Evolutionary conservation across 2,113 vertebrate species (phyloP), one percentile per base, ranked within the genome.

Genomic region (Rhegmatorhina hoffmannsi): DNA sequence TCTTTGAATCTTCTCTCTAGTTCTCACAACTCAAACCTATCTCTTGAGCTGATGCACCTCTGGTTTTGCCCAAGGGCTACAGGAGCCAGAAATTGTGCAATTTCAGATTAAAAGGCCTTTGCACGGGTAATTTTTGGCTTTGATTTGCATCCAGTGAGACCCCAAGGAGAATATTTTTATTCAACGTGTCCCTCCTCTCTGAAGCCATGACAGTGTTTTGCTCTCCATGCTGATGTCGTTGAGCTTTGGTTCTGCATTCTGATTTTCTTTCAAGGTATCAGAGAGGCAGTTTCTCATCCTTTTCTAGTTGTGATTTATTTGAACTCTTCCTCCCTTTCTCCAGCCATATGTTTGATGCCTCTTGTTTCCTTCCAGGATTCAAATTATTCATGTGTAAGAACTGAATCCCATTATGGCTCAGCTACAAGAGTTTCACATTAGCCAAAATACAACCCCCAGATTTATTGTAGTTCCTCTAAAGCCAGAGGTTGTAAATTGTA

Each of bases 341-440:
- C 50, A 56, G 47, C 49, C 81, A n/a, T 55, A n/a, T 33, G n/a
- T 88, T 84, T 29, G 76, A 60, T 43, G 43, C 13, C 78, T 26
- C 64, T 44, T 79, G 13, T 69, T 96, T 89, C 16, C 63, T 95
- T 68, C 38, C 53, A 72, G 2, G 38, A 5, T 75, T 64, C 73
- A 58, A 34, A 76, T 87, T 91, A 62, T 66, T 94, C 73, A 44
- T 34, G 81, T 70, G 49, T 83, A 77, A 85, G 59, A 85, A 70
- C 16, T 84, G 44, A 77, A 44, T 59, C 23, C 28, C 43, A 38
- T 92, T 67, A 43, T 50, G 81, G 80, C 89, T 90, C 83, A 91
- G 91, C 70, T 95, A 95, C 95, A 93, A 87, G 92, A 58, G 53
- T 94, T 94, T 94, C 94, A 70, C 92, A 95, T 96, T 94, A 94